These are phyloP conservation scores for Campylomormyrus tamandua DNA, from an alignment of 2,113 vertebrate species.

Conservation along the genomic window DNA sequence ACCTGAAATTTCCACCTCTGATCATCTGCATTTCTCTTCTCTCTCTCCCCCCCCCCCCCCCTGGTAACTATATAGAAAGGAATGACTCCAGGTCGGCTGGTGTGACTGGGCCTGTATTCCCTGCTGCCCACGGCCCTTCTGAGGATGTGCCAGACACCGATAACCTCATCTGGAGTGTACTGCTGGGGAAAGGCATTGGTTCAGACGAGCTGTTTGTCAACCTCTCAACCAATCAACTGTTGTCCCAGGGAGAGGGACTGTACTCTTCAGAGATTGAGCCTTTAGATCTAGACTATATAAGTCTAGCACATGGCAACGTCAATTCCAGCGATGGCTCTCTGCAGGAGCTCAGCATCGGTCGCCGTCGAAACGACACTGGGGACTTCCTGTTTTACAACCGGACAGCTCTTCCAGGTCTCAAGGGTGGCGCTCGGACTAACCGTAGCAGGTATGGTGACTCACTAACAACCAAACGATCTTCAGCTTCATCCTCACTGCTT, in stretches of 20 bases:
- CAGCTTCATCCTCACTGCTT: background rate
- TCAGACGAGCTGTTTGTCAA: slow-evolving; percentile 70
- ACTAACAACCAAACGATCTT: background rate
- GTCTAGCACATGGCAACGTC: slow-evolving; percentile 41
- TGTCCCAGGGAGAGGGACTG: slow-evolving; percentile 54
- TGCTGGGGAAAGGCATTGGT: slow-evolving; percentile 53
- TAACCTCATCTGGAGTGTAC: slow-evolving; percentile 75
- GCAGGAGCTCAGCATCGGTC: slow-evolving; percentile 69
- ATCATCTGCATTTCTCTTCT: background rate
- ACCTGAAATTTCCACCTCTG: no score
- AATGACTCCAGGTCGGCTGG: slow-evolving; percentile 52
- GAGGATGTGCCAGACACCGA: slow-evolving; percentile 57
- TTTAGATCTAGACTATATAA: slow-evolving; percentile 64
- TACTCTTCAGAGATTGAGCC: slow-evolving; percentile 54
- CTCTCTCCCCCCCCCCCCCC: background rate
- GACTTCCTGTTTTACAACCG: slow-evolving; percentile 63
- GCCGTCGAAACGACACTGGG: slow-evolving; percentile 63
- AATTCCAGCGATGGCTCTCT: slow-evolving; percentile 65
- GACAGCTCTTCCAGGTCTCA: slow-evolving; percentile 54
- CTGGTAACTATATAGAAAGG: slow-evolving; percentile 34
- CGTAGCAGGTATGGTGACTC: slow-evolving; percentile 73
- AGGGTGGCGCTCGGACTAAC: slow-evolving; percentile 68
- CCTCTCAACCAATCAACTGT: slow-evolving; percentile 74
- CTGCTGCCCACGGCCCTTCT: slow-evolving; percentile 42
- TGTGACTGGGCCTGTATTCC: slow-evolving; percentile 35